Base-by-base conservation (phyloP, 1,140 invertebrate species). In the Planococcus citri region DNA sequence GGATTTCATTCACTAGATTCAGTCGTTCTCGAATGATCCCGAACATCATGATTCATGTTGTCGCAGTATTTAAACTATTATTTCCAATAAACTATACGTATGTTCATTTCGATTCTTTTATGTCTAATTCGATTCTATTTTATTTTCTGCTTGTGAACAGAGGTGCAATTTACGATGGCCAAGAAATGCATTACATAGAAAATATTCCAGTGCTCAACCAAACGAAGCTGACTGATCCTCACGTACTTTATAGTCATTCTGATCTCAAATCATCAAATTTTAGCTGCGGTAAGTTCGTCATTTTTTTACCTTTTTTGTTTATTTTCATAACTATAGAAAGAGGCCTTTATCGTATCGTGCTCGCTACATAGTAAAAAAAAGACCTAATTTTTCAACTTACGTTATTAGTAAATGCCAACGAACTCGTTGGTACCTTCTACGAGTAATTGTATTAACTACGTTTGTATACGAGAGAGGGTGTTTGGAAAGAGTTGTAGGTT, bases 81-180 rank as follows among this genome's bases (percentile, higher is more conserved):
- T n/a, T n/a, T n/a, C n/a, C n/a, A n/a, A n/a, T n/a, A n/a, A n/a
- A n/a, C n/a, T n/a, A n/a, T n/a, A n/a, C n/a, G n/a, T n/a, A n/a
- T n/a, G n/a, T n/a, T n/a, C n/a, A n/a, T n/a, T n/a, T n/a, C n/a
- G n/a, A n/a, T n/a, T n/a, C n/a, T n/a, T n/a, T 24, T 4, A 21
- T 60, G 17, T 60, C 57, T 24, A 21, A 60, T 24, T 24, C 57
- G 57, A 20, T 21, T 24, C 24, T 21, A 20, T 8, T 60, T 21
- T 20, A 17, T 4, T 60, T 6, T 60, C 8, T 20, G 4, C 57
- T n/a, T 60, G 24, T 60, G 3, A 24, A 25, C 75, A 84, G 87
- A 69, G 94, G 94, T 29, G 83, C 92, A 22, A 83, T 95, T 71
- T 91, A 84, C 76, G 91, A 94, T 78, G 91, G 91, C 1, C 76